Percentiles rank a stretch among this genome's conserved stretches.
Conservation (phyloP, 2,888 invertebrate species). For the Dicranocentrus wangi region DNA sequence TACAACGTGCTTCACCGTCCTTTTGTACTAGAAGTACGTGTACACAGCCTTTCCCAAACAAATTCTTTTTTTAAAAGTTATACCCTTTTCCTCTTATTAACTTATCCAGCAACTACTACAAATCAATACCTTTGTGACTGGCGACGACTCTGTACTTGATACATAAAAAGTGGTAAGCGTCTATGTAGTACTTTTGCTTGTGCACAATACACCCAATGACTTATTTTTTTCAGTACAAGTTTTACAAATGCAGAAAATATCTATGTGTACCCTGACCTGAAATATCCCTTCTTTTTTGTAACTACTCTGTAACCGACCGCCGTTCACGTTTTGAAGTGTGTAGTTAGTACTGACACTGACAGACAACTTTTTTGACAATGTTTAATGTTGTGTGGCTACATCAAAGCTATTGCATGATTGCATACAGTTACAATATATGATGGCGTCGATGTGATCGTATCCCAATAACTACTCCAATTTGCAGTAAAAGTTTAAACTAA, state of each 20-base stretch:
- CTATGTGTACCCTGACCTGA: conserved; percentile 33
- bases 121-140: background rate
- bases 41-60: background rate
- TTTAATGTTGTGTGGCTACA: background rate
- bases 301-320: background rate
- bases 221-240: no score
- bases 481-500: background rate
- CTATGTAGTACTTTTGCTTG: background rate
- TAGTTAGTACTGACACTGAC: background rate
- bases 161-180: background rate
- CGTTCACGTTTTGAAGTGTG: background rate
- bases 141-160: background rate
- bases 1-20: conserved; percentile 3
- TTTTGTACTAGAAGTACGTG: background rate
- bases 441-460: background rate
- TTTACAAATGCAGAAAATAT: conserved; percentile 3
- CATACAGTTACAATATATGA: no score
- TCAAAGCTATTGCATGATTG: no score
- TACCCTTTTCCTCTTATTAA: no score
- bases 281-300: conserved; percentile 2
- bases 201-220: background rate
- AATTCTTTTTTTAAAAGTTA: background rate
- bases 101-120: background rate
- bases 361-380: background rate
- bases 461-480: no score